Percentiles rank a stretch among this genome's conserved stretches.
phyloP scores from a whole-genome alignment of 2,888 invertebrate species.

The Leucoma salicis region DNA sequence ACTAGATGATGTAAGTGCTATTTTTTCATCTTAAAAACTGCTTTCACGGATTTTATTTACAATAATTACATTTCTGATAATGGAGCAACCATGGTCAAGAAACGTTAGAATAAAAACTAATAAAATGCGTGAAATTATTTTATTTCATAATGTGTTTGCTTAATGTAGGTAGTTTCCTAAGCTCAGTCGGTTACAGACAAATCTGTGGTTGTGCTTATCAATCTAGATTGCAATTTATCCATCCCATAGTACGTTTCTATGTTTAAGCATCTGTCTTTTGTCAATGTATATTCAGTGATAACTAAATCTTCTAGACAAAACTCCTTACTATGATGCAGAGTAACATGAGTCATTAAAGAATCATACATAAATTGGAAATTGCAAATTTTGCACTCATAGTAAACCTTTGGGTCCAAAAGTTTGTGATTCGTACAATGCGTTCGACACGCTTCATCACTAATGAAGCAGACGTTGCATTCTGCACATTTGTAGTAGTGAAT shows the following conservation, averaged over 20 bases:
- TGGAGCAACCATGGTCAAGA: too few relatives aligned
- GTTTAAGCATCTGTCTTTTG: slow-evolving; percentile 8
- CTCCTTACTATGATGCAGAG: slow-evolving; percentile 38
- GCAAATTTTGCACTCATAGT: slow-evolving; percentile 58
- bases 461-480: slow-evolving; percentile 50
- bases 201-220: slow-evolving; percentile 50
- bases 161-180: too few relatives aligned
- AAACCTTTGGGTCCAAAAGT: slow-evolving; percentile 43
- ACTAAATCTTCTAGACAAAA: slow-evolving; percentile 46
- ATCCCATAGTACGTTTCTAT: slow-evolving; percentile 38
- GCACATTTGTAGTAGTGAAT: slow-evolving; percentile 36
- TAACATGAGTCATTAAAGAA: slow-evolving; percentile 44
- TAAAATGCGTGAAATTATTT: too few relatives aligned
- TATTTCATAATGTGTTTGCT: too few relatives aligned
- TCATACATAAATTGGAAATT: slow-evolving; percentile 49
- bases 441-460: slow-evolving; percentile 39
- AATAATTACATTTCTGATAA: too few relatives aligned
- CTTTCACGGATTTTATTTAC: too few relatives aligned
- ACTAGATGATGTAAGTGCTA: too few relatives aligned
- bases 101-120: too few relatives aligned
- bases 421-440: slow-evolving; percentile 42
- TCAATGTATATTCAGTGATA: slow-evolving; percentile 41
- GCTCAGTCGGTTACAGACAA: neutral
- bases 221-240: slow-evolving; percentile 46
- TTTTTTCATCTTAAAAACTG: too few relatives aligned